Evolutionary conservation across 2,888 invertebrate genomes (phyloP).

Genomic region (Chaetogeoica ovagalla): DNA sequence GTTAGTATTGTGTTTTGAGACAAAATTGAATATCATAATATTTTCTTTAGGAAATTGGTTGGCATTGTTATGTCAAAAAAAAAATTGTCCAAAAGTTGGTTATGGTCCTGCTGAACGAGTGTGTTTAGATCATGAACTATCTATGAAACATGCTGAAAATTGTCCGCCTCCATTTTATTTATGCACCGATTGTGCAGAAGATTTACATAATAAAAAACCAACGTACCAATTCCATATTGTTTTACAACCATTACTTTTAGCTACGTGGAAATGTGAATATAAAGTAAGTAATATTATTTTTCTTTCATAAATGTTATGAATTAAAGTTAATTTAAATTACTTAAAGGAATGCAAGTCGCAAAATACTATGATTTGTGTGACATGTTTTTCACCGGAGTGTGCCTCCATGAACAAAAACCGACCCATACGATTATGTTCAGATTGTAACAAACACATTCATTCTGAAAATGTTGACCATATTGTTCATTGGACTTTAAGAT

Average conservation of each 20-base stretch:
- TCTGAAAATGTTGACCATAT: slow-evolving; percentile 84
- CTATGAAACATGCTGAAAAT: slow-evolving; percentile 82
- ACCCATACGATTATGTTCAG: slow-evolving; percentile 90
- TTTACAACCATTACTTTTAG: slow-evolving; percentile 90
- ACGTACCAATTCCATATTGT: slow-evolving; percentile 84
- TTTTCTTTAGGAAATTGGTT: slow-evolving; percentile 69
- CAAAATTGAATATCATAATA: not conserved
- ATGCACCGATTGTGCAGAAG: slow-evolving; percentile 94
- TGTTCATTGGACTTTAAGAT: slow-evolving; percentile 82
- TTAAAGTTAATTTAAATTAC: slow-evolving; percentile 8
- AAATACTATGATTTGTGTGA: slow-evolving; percentile 74
- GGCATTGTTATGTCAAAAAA: slow-evolving; percentile 85
- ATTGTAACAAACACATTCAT: slow-evolving; percentile 86
- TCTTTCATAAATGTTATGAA: slow-evolving; percentile 3
- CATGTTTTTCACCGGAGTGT: slow-evolving; percentile 96
- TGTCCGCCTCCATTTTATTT: slow-evolving; percentile 92
- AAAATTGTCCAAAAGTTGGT: slow-evolving; percentile 86
- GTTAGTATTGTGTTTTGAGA: not conserved
- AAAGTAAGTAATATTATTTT: slow-evolving; percentile 65
- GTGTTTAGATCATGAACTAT: slow-evolving; percentile 90
- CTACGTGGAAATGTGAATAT: slow-evolving; percentile 93
- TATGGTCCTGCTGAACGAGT: slow-evolving; percentile 88
- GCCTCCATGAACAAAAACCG: slow-evolving; percentile 94
- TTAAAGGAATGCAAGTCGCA: slow-evolving; percentile 85
- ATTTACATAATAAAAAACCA: slow-evolving; percentile 84